Evolutionary conservation across 2,888 invertebrate species (phyloP).

Genomic region (Dorcus parallelipipedus): DNA sequence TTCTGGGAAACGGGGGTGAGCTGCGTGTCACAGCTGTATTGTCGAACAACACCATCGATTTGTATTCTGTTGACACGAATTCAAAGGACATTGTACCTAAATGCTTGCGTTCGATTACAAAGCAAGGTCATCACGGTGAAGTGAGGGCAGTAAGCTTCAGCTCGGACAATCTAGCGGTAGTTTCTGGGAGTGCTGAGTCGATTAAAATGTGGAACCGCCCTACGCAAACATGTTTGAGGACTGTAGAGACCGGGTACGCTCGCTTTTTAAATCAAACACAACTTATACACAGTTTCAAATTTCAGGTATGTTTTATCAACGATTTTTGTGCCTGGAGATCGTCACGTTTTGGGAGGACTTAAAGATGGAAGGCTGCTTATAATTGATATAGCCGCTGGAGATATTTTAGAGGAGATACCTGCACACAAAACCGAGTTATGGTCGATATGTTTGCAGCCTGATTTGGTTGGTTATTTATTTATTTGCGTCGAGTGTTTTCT

Average conservation of each 20-base stretch:
- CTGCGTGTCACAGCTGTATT: slow-evolving; percentile 64
- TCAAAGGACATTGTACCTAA: slow-evolving; percentile 53
- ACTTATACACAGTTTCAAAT: neutral
- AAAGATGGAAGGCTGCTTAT: slow-evolving; percentile 80
- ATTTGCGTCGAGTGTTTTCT: neutral
- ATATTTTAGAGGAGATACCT: slow-evolving; percentile 74
- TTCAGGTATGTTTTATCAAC: slow-evolving; percentile 65
- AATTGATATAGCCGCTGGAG: slow-evolving; percentile 79
- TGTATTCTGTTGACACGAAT: slow-evolving; percentile 60
- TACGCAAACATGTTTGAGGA: slow-evolving; percentile 59
- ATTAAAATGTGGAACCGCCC: slow-evolving; percentile 94
- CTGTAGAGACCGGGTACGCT: slow-evolving; percentile 50
- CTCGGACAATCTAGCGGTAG: slow-evolving; percentile 83
- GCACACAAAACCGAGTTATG: slow-evolving; percentile 77
- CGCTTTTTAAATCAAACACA: neutral
- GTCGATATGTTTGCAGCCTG: slow-evolving; percentile 74
- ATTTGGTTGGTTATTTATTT: slow-evolving; percentile 58
- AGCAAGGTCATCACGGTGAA: slow-evolving; percentile 86
- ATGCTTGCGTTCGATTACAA: slow-evolving; percentile 62
- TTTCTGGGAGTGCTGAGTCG: slow-evolving; percentile 82
- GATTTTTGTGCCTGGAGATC: slow-evolving; percentile 85
- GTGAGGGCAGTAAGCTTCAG: slow-evolving; percentile 85
- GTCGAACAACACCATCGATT: slow-evolving; percentile 71
- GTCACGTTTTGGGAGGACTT: slow-evolving; percentile 84
- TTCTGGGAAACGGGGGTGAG: slow-evolving; percentile 70